Conservation (phyloP, 2,113 vertebrate species). For the Rissa tridactyla region DNA sequence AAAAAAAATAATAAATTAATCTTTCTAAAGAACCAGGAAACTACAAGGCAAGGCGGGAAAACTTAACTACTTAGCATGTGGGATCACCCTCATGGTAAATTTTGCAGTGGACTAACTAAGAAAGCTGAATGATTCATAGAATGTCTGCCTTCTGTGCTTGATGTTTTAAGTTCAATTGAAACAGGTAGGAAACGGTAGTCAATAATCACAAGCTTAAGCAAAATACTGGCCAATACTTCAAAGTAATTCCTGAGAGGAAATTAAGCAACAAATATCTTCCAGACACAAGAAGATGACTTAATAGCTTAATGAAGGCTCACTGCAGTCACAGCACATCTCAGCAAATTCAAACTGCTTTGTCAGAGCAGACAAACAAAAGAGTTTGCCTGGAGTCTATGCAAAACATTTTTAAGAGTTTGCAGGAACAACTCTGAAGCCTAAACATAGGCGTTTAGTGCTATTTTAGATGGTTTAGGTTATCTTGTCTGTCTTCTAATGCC, state of each 20-base stretch:
- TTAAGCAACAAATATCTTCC: background rate
- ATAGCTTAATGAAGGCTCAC: background rate
- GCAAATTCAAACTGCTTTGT: constrained; percentile 14
- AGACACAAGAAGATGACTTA: constrained; percentile 4
- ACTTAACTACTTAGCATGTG: background rate
- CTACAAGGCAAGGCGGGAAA: background rate
- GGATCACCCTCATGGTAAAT: background rate
- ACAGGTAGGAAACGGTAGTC: background rate
- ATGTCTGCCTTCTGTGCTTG: background rate
- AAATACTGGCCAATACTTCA: background rate
- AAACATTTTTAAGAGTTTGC: background rate
- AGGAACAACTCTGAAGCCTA: background rate
- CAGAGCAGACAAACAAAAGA: background rate
- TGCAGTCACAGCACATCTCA: background rate
- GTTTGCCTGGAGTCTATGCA: background rate
- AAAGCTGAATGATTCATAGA: background rate
- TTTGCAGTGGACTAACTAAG: background rate
- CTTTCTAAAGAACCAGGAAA: background rate
- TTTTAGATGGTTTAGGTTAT: background rate
- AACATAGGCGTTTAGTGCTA: background rate
- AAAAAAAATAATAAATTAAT: background rate
- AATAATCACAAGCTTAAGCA: background rate
- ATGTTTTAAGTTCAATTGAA: background rate
- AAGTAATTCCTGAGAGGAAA: background rate
- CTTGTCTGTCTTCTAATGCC: background rate